Evolutionary conservation across 92 coral and sea anemone genomes (phyloP).

Genomic region (Diadumene lineata): DNA sequence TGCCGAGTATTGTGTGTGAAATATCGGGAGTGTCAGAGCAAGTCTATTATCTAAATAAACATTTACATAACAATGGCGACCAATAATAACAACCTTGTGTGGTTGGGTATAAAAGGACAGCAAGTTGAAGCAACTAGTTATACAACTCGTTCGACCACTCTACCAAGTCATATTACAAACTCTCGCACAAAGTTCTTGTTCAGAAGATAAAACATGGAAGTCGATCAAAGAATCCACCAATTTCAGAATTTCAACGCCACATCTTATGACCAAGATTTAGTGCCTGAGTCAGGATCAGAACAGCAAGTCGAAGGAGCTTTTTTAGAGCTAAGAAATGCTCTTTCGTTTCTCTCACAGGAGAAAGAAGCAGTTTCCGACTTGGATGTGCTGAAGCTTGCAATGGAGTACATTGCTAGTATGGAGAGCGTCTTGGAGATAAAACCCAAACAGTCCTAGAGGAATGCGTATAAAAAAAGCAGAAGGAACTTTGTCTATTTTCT

Average conservation of each 20-base stretch:
- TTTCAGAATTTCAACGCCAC: constrained; percentile 16
- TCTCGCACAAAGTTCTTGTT: background rate
- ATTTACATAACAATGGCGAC: constrained; percentile 16
- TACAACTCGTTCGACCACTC: background rate
- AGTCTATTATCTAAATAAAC: constrained; percentile 1
- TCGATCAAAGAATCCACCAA: constrained; percentile 6
- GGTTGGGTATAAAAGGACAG: constrained; percentile 10
- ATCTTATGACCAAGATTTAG: constrained; percentile 9
- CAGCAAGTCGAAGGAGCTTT: constrained; percentile 45
- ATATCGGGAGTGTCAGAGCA: constrained; percentile 10
- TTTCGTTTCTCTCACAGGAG: constrained; percentile 32
- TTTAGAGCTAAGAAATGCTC: constrained; percentile 29
- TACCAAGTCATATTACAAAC: background rate
- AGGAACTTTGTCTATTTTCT: background rate
- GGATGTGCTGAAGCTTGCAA: constrained; percentile 39
- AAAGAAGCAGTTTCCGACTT: constrained; percentile 36
- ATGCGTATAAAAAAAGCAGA: background rate
- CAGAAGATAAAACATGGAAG: constrained; percentile 7
- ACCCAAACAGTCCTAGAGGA: background rate
- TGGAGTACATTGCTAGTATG: constrained; percentile 40
- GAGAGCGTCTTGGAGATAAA: constrained; percentile 25
- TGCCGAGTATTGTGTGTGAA: constrained; percentile 8
- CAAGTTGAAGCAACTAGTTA: constrained; percentile 8
- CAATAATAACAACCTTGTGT: constrained; percentile 18
- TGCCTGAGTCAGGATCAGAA: constrained; percentile 18